A percentile compares a stretch with the other conserved stretches of the same genome.
Conservation (phyloP, 2,797 vertebrate species). For the Crenichthys baileyi region DNA sequence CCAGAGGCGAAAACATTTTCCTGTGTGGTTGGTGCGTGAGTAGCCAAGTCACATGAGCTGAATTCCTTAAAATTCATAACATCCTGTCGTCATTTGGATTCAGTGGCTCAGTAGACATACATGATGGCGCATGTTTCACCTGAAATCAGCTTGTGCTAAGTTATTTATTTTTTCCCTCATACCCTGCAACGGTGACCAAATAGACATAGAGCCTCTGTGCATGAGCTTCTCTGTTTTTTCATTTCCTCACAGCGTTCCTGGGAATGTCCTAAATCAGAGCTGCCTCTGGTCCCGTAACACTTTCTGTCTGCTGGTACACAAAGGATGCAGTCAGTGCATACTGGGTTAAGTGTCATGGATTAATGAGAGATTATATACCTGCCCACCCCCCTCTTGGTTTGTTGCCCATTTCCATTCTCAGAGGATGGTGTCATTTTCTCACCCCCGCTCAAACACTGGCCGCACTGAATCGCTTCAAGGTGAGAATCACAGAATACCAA, state of each 20-base stretch:
- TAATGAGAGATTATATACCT: slow-evolving; percentile 71
- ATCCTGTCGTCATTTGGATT: slow-evolving; percentile 37
- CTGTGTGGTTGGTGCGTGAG: slow-evolving; percentile 36
- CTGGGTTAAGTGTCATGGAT: slow-evolving; percentile 64
- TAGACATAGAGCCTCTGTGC: slow-evolving; percentile 38
- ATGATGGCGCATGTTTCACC: slow-evolving; percentile 23
- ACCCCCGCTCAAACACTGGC: slow-evolving; percentile 56
- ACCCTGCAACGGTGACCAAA: slow-evolving; percentile 8
- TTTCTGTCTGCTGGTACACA: slow-evolving; percentile 72
- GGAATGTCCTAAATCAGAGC: slow-evolving; percentile 71
- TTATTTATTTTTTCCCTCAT: not conserved
- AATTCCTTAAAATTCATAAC: slow-evolving; percentile 49
- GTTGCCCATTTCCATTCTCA: slow-evolving; percentile 53
- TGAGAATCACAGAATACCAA: slow-evolving; percentile 57
- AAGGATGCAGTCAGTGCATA: slow-evolving; percentile 71
- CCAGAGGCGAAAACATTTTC: slow-evolving; percentile 24
- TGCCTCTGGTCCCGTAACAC: slow-evolving; percentile 65
- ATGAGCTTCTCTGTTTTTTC: slow-evolving; percentile 63
- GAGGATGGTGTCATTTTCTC: slow-evolving; percentile 71
- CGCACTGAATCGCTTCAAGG: slow-evolving; percentile 45
- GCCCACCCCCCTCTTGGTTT: slow-evolving; percentile 11
- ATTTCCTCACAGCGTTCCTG: slow-evolving; percentile 62
- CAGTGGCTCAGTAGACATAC: slow-evolving; percentile 19
- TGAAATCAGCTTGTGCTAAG: slow-evolving; percentile 1
- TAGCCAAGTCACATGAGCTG: slow-evolving; percentile 39